Conservation (phyloP, 1,140 invertebrate species). For the Dendrolimus punctatus region DNA sequence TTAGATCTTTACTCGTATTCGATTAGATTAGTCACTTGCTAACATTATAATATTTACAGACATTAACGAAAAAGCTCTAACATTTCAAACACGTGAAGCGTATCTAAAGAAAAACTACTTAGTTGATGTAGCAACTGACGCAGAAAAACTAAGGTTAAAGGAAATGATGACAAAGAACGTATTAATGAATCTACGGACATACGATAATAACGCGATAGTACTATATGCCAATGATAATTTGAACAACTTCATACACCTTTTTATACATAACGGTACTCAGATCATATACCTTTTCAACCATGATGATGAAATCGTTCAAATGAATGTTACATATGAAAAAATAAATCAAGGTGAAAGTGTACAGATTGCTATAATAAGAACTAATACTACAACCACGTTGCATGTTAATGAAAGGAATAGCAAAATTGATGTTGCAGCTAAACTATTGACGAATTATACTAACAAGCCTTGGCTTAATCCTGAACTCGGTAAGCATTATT, state of each 20-base stretch:
- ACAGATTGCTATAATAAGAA: slow-evolving; percentile 86
- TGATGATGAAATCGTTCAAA: slow-evolving; percentile 84
- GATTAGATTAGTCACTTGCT: too few species aligned
- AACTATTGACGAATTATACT: slow-evolving; percentile 82
- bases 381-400: slow-evolving; percentile 80
- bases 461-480: slow-evolving; percentile 90
- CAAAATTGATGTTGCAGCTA: slow-evolving; percentile 79
- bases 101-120: slow-evolving; percentile 86
- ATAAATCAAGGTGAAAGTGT: slow-evolving; percentile 86
- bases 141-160: slow-evolving; percentile 78
- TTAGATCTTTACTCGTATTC: too few species aligned
- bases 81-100: slow-evolving; percentile 86
- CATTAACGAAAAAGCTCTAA: slow-evolving; percentile 91
- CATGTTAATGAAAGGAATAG: slow-evolving; percentile 88
- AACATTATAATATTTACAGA: slow-evolving; percentile 73
- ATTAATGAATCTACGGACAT: slow-evolving; percentile 89
- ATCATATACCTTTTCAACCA: slow-evolving; percentile 90
- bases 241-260: slow-evolving; percentile 94
- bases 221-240: slow-evolving; percentile 94
- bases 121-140: slow-evolving; percentile 73
- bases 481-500: slow-evolving; percentile 74
- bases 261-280: slow-evolving; percentile 82
- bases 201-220: slow-evolving; percentile 85
- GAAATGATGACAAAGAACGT: slow-evolving; percentile 85
- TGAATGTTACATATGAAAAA: slow-evolving; percentile 81